Base-by-base conservation (phyloP, 1,140 invertebrate species). In the Eciton burchellii region DNA sequence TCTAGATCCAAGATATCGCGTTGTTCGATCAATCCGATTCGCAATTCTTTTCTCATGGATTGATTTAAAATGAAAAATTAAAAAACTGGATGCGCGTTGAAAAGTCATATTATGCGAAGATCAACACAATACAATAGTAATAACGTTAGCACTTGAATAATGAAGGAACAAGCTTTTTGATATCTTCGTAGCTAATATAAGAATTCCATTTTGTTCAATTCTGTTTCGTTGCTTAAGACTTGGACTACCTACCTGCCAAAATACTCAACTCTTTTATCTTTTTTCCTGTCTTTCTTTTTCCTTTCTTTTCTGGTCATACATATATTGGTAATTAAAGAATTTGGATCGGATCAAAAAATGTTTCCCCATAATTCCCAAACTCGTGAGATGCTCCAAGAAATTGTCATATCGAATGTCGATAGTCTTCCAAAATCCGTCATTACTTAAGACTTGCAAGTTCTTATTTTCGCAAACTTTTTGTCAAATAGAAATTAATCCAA, bases 241-340 rank as follows among this genome's bases (percentile, higher is more conserved):
- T 70, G 21, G 52, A 68, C 56, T 83, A 87, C 84, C 84, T 87
- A 87, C 84, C 85, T 86, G 85, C 19, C 81, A 45, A 72, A 81
- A 86, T 16, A 43, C 6, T 26, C 54, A 45, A 68, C 12, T 77
- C 26, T 68, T 29, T 65, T 4, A 16, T 66, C 49, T 54, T 43
- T 0, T 52, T 19, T 66, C 29, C 5, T 47, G 9, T 56, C 21
- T 62, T 47, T 57, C 9, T 35, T 63, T 35, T 47, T 35, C 35
- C 5, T 41, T 77, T 43, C 29, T 54, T 29, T n/a, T 59, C 66
- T 43, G 43, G 26, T 21, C 21, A 43, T 35, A 76, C 12, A 3
- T 35, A 21, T 35, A 52, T 29, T 45, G 45, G 26, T 57, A 70
- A 35, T 2, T 16, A 43, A 71, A 45, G 62, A 73, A 57, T 72